These are phyloP conservation scores for Brachypterus glaber DNA, from an alignment of 2,888 invertebrate species.

Conservation along the genomic window DNA sequence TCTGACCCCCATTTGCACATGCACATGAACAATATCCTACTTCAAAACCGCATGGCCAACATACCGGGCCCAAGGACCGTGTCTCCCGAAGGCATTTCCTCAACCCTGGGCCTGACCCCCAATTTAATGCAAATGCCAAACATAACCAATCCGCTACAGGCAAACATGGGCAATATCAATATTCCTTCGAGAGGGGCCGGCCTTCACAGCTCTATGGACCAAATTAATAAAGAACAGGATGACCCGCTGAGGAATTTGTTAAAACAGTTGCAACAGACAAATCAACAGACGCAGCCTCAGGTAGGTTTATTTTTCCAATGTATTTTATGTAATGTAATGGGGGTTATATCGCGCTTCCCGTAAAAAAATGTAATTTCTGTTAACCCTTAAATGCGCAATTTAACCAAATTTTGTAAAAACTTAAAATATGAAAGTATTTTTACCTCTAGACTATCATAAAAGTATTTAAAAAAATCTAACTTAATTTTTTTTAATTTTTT, in stretches of 20 bases:
- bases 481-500: no score
- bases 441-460: no score
- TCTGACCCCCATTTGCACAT: slow-evolving; percentile 44
- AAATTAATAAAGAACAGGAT: slow-evolving; percentile 29
- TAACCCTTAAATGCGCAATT: no score
- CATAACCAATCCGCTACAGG: no score
- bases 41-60: slow-evolving; percentile 34
- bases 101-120: slow-evolving; percentile 22
- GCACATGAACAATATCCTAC: slow-evolving; percentile 45
- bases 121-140: slow-evolving; percentile 22
- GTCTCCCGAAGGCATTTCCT: slow-evolving; percentile 10
- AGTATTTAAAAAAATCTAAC: no score
- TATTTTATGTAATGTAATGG: slow-evolving; percentile 8
- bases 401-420: no score
- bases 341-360: slow-evolving; percentile 25
- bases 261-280: slow-evolving; percentile 41
- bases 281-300: slow-evolving; percentile 25
- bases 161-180: slow-evolving; percentile 21
- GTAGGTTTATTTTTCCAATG: slow-evolving; percentile 9
- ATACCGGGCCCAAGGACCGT: no score
- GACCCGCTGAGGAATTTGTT: slow-evolving; percentile 45
- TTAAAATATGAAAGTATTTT: no score
- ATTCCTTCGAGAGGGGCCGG: slow-evolving; percentile 7
- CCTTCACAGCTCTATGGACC: slow-evolving; percentile 19
- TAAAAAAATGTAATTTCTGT: no score